phyloP scores from a whole-genome alignment of 2,888 invertebrate genomes.

The Eustalomyia histrio region DNA sequence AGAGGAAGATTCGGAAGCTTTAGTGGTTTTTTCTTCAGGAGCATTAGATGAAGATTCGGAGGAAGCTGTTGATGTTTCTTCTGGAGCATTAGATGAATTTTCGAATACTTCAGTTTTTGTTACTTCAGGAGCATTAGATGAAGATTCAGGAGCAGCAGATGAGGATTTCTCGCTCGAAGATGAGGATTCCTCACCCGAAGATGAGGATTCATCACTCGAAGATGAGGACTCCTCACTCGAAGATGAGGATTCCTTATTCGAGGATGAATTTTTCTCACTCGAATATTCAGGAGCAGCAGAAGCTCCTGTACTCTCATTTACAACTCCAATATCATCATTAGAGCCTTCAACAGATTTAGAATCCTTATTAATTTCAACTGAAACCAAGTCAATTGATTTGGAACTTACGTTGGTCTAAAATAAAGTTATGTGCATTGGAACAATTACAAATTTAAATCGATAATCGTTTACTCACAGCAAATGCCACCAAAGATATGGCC shows the following conservation, averaged over 20 bases:
- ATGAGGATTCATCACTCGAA: too few relatives aligned
- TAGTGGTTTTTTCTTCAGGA: background rate
- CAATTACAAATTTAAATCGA: conserved; percentile 1
- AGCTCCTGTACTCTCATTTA: background rate
- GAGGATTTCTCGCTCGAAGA: conserved; percentile 5
- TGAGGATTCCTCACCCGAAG: too few relatives aligned
- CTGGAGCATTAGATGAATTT: too few relatives aligned
- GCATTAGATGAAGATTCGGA: background rate
- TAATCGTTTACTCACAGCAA: conserved; percentile 58
- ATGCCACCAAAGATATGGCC: conserved; percentile 68
- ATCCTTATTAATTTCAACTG: background rate
- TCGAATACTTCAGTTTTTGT: too few relatives aligned
- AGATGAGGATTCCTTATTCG: too few relatives aligned
- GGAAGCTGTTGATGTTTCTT: too few relatives aligned
- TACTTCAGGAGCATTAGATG: background rate
- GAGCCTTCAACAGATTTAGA: background rate
- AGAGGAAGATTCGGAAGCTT: background rate
- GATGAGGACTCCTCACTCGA: too few relatives aligned
- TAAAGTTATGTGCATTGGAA: background rate
- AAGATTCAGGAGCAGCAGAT: background rate
- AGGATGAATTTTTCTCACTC: too few relatives aligned
- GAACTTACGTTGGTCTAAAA: conserved; percentile 30
- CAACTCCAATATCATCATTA: background rate
- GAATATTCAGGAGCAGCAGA: conserved; percentile 2
- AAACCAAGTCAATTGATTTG: conserved; percentile 25